Base-by-base conservation (phyloP, 2,888 invertebrate genomes). In the Protodeltote pygarga region DNA sequence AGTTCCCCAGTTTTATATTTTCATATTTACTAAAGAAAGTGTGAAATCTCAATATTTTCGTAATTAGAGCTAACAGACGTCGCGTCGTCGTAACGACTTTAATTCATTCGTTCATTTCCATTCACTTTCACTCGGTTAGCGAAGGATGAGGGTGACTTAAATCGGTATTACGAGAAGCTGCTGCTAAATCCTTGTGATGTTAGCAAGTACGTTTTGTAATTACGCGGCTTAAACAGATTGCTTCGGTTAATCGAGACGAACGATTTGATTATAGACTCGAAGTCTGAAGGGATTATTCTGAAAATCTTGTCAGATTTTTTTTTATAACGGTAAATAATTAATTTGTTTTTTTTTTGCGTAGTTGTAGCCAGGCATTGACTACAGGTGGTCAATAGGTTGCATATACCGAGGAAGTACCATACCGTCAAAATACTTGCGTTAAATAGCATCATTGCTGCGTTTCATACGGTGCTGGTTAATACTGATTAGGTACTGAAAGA, bases 191-290 rank as follows among this genome's bases (percentile, higher is more conserved):
- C 69, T 69, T 75, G 73, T 73, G 77, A 79, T 83, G 83, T 84
- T 84, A 76, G 65, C 76, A 67, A 84, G 72, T 77, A 79, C 82
- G 79, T 79, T 86, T 83, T 75, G 83, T 85, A 85, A 88, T 88
- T 86, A 80, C 75, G 59, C 71, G 65, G 75, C 72, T 84, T 81
- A 81, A 83, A 81, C 77, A 76, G 81, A 87, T 88, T 85, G 75
- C 75, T 71, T 48, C 55, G 50, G 75, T 76, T 85, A 80, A 83
- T 83, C 79, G 77, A 70, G 53, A 67, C 53, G 55, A 67, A 53
- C 57, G 75, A 76, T 74, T 75, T 70, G 68, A 75, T 73, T 75
- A 74, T 65, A 55, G 70, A 64, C 55, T 71, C 68, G 72, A 52
- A 51, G 62, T 61, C 59, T 34, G 20, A 34, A 21, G 38, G 47